A percentile compares a stretch with the other conserved stretches of the same genome.
Conservation (phyloP, 2,888 invertebrate species). For the Drosophila atroscutellata region DNA sequence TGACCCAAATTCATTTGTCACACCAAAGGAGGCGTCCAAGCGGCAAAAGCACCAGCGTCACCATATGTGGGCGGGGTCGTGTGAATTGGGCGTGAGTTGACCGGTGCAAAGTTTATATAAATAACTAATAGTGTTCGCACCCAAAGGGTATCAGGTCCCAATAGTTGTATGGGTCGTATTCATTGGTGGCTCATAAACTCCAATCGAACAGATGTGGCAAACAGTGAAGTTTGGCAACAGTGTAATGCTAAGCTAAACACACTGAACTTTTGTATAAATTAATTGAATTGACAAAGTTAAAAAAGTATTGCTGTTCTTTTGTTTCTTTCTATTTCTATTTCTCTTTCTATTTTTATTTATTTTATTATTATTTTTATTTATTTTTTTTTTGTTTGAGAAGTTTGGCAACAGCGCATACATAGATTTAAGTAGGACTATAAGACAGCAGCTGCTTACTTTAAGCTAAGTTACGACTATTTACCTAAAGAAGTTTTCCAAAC, state of each 20-base stretch:
- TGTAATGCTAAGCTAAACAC: not conserved
- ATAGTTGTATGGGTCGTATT: constrained; percentile 19
- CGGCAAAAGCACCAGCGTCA: constrained; percentile 53
- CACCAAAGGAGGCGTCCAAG: constrained; percentile 53
- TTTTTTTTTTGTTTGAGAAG: not conserved
- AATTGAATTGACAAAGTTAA: not conserved
- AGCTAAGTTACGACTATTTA: not conserved
- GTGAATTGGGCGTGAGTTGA: constrained; percentile 13
- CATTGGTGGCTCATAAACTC: constrained; percentile 51
- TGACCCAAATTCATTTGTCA: constrained; percentile 79
- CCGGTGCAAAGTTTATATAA: constrained; percentile 59
- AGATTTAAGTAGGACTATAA: not conserved
- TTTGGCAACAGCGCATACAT: constrained; percentile 11
- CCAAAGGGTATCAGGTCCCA: constrained; percentile 21
- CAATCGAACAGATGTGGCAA: constrained; percentile 25
- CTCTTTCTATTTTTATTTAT: too few relatives aligned
- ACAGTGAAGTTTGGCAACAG: constrained; percentile 28
- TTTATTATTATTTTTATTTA: too few relatives aligned
- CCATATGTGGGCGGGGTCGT: constrained; percentile 3
- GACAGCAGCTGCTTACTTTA: constrained; percentile 8
- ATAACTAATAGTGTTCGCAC: constrained; percentile 64
- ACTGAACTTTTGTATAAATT: constrained; percentile 3
- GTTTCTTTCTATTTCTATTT: too few relatives aligned
- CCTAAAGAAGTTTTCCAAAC: constrained; percentile 1
- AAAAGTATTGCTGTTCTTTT: not conserved